phyloP scores from a whole-genome alignment of 2,888 invertebrate genomes.

The Catotricha subobsoleta region DNA sequence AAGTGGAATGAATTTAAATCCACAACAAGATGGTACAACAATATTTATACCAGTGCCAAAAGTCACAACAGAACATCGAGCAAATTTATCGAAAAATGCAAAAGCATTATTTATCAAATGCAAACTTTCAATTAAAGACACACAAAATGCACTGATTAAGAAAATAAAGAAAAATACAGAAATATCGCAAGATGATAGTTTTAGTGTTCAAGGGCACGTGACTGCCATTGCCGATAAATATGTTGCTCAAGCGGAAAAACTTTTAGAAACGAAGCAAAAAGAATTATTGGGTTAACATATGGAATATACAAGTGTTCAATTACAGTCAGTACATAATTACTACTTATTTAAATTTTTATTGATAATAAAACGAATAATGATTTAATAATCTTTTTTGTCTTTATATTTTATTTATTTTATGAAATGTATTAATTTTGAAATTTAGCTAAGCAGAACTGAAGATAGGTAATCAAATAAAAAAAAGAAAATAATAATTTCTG shows the following conservation, averaged over 20 bases:
- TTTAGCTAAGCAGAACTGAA: too few relatives aligned
- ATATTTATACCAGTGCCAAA: slow-evolving; percentile 78
- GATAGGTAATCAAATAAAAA: too few relatives aligned
- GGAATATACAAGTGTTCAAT: not conserved
- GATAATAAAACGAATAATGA: too few relatives aligned
- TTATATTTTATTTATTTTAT: too few relatives aligned
- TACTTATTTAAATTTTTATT: too few relatives aligned
- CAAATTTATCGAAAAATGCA: slow-evolving; percentile 73
- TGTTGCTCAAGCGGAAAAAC: slow-evolving; percentile 41
- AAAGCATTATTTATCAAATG: slow-evolving; percentile 63
- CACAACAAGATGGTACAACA: slow-evolving; percentile 87
- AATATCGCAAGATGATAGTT: slow-evolving; percentile 50
- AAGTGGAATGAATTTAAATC: slow-evolving; percentile 81
- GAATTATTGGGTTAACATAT: slow-evolving; percentile 44
- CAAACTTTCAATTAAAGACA: slow-evolving; percentile 54
- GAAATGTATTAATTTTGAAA: too few relatives aligned
- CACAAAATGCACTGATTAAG: slow-evolving; percentile 54
- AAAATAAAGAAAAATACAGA: slow-evolving; percentile 50
- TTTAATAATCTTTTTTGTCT: too few relatives aligned
- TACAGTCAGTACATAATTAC: too few relatives aligned
- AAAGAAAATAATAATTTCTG: too few relatives aligned
- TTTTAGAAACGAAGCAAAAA: slow-evolving; percentile 49
- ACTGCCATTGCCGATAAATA: slow-evolving; percentile 48
- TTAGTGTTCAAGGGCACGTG: slow-evolving; percentile 50
- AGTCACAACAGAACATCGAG: slow-evolving; percentile 85